Conservation (phyloP, 2,797 vertebrate genomes). For the Synanceia verrucosa region DNA sequence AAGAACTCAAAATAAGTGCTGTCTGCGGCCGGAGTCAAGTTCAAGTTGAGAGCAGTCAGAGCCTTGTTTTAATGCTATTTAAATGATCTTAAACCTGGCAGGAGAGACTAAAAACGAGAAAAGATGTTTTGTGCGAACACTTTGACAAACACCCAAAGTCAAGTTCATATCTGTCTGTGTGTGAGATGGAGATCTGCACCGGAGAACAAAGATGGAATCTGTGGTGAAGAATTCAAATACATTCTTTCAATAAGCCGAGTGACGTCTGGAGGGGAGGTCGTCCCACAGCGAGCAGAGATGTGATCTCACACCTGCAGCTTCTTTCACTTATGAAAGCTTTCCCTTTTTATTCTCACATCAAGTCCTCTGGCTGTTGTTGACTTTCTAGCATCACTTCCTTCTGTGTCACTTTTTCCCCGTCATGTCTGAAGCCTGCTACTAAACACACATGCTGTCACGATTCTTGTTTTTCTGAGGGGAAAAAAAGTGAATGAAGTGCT, state of each 20-base stretch:
- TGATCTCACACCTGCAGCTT: constrained; percentile 20
- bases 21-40: not conserved
- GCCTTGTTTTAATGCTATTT: not conserved
- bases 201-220: constrained; percentile 64
- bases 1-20: not conserved
- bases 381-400: constrained; percentile 54
- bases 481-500: constrained; percentile 25
- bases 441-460: constrained; percentile 10
- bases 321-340: not conserved
- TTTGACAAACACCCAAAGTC: constrained; percentile 13
- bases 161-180: not conserved
- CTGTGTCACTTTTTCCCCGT: constrained; percentile 61
- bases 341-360: not conserved
- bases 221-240: constrained; percentile 69
- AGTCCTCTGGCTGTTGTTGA: constrained; percentile 27
- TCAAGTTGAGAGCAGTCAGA: not conserved
- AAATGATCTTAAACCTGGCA: not conserved
- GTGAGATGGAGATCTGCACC: constrained; percentile 36
- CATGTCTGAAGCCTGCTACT: not conserved
- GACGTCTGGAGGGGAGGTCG: constrained; percentile 1
- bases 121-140: not conserved
- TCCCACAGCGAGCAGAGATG: constrained; percentile 5
- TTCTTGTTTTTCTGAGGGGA: constrained; percentile 18
- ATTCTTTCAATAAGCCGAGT: constrained; percentile 65
- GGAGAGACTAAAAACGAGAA: not conserved